These are phyloP conservation scores for Balearica regulorum DNA, from an alignment of 2,797 vertebrate genomes.

Conservation along the genomic window DNA sequence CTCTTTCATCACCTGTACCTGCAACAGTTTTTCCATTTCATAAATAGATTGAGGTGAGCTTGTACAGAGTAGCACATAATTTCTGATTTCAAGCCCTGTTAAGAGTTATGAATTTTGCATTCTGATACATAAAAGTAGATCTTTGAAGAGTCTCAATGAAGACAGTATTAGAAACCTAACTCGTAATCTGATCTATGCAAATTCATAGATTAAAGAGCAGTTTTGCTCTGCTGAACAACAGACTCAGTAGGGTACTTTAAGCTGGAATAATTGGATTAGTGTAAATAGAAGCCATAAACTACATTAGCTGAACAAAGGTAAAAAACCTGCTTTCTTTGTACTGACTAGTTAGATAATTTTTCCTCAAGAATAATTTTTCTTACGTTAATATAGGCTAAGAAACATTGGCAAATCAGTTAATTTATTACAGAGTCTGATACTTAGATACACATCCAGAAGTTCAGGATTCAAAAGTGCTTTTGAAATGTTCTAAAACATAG, in stretches of 20 bases:
- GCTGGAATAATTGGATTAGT: slow-evolving; percentile 30
- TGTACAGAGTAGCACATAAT: not conserved
- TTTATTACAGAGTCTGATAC: not conserved
- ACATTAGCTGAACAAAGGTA: not conserved
- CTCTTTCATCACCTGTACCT: not conserved
- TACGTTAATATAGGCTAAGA: not conserved
- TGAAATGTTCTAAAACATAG: not conserved
- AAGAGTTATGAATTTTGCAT: not conserved
- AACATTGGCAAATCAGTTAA: not conserved
- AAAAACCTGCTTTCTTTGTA: not conserved
- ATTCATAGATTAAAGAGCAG: not conserved
- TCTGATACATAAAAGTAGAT: not conserved
- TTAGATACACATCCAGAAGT: not conserved
- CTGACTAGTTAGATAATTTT: not conserved
- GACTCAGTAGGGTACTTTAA: not conserved
- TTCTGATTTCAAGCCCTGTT: slow-evolving; percentile 3
- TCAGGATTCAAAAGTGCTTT: not conserved
- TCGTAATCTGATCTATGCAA: not conserved
- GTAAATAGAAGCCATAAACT: slow-evolving; percentile 9
- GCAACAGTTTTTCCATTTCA: not conserved
- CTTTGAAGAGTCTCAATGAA: not conserved
- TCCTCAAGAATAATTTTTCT: not conserved
- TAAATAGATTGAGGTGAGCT: not conserved
- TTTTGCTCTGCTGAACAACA: not conserved
- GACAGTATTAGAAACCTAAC: not conserved